phyloP scores from a whole-genome alignment of 2,113 vertebrate genomes.

The Equus przewalskii region DNA sequence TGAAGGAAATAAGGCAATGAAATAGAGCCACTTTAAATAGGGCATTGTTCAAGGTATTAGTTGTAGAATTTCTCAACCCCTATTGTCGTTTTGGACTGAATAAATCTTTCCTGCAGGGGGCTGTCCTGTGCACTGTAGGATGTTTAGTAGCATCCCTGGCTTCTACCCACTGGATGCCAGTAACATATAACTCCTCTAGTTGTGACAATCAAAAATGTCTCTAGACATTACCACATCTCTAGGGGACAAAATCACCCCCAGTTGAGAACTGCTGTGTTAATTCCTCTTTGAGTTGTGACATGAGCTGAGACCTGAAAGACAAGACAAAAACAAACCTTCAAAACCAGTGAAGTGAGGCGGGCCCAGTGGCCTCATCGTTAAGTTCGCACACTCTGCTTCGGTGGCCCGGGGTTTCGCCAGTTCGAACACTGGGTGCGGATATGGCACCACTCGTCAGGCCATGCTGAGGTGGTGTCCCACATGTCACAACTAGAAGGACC shows the following conservation, averaged over 20 bases:
- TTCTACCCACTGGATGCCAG: neutral
- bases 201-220: neutral
- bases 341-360: neutral
- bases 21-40: neutral
- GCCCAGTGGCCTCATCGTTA: too few relatives aligned
- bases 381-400: too few relatives aligned
- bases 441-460: too few relatives aligned
- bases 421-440: too few relatives aligned
- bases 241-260: neutral
- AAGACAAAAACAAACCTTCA: constrained; percentile 33
- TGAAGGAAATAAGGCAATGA: constrained; percentile 41
- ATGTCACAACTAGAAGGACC: too few relatives aligned
- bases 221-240: neutral
- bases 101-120: neutral
- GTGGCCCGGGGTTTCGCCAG: too few relatives aligned
- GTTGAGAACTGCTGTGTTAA: neutral
- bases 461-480: too few relatives aligned
- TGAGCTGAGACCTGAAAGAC: constrained; percentile 14
- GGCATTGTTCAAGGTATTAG: neutral
- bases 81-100: neutral
- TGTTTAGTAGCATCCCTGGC: neutral
- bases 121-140: neutral
- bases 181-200: neutral
- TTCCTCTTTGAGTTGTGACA: constrained; percentile 7
- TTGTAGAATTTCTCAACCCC: neutral